Base-by-base conservation (phyloP, 2,113 vertebrate species). In the Cavia aperea region DNA sequence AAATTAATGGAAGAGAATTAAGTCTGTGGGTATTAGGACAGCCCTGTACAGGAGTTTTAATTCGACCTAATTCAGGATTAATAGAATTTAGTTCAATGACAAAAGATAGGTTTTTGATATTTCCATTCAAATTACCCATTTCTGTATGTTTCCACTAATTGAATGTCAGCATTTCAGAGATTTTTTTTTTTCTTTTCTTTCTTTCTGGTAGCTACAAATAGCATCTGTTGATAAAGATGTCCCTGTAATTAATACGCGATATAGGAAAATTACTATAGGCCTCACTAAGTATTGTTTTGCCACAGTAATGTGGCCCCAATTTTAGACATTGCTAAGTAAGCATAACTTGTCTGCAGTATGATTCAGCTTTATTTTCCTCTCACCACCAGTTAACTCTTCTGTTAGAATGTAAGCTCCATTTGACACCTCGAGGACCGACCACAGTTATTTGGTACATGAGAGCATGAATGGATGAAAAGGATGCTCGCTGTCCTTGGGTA, bases 101-200 rank as follows among this genome's bases (percentile, higher is more conserved):
- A 94, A 70, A 91, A 73, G 19, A 75, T 49, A 75, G 7, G 9
- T 81, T 93, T 88, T 92, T 88, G 16, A 73, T 86, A 66, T 92
- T 94, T 79, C 92, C 39, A n/a, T 94, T 91, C 13, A 29, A 70
- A 87, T 93, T 78, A 81, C 73, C 54, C 49, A 43, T 92, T 86
- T 85, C 36, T 75, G 68, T 78, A 54, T 46, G 73, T n/a, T 91
- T 93, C 70, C 54, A 58, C 77, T 89, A 79, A 83, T 75, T 82
- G 36, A 94, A 12, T 88, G 23, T 85, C 46, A 92, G 4, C 49
- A 49, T 78, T 65, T 91, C 33, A 43, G 33, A 26, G 8, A n/a
- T n/a, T n/a, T 49, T 1, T 16, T 56, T 62, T 56, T 70, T 29
- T 33, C 0, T 31, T 7, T 9, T 58, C 39, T 60, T 39, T 75